Evolutionary conservation across 2,113 vertebrate genomes (phyloP), one percentile per base, ranked within the genome.

Genomic region (Gallinago undulata): DNA sequence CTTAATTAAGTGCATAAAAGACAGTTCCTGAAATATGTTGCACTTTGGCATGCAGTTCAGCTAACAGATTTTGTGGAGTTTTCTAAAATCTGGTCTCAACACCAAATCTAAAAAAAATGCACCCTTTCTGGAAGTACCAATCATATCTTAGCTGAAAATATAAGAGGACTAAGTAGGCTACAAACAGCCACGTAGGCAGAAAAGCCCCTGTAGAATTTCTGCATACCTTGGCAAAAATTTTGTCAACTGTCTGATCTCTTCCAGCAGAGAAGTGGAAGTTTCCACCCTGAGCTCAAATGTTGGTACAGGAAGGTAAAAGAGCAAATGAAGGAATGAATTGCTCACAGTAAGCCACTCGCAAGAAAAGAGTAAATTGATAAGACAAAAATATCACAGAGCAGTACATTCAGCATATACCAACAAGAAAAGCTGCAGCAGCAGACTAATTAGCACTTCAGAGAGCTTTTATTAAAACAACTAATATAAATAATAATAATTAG

Each of bases 181-280:
- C 78, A 91, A 93, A 76, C 57, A 86, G 39, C 21, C 18, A 79
- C 86, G 63, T 6, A 68, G 63, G 48, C 77, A 92, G 53, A 93
- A 95, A 96, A 82, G 15, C n/a, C 27, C 9, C 19, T 72, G 53
- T 27, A 95, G 39, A 89, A 87, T 90, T 84, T 89, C 69, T 95
- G 86, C 37, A 2, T 89, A 89, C 8, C 9, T 95, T 97, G 92
- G 95, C 94, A 94, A 92, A 90, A 91, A 82, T 91, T 82, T 70
- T 87, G 80, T 68, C 68, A 90, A 28, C 88, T 93, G 77, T 76
- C 69, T 92, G 81, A 87, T 89, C 56, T 94, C 31, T 88, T 87
- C 69, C 89, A 96, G 87, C 35, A 89, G 48, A 87, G 91, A 95
- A 91, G 75, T 97, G 95, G 95, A 97, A 97, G 92, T 97, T 97